Base-by-base conservation (phyloP, 2,113 vertebrate genomes). In the Callionymus lyra region DNA sequence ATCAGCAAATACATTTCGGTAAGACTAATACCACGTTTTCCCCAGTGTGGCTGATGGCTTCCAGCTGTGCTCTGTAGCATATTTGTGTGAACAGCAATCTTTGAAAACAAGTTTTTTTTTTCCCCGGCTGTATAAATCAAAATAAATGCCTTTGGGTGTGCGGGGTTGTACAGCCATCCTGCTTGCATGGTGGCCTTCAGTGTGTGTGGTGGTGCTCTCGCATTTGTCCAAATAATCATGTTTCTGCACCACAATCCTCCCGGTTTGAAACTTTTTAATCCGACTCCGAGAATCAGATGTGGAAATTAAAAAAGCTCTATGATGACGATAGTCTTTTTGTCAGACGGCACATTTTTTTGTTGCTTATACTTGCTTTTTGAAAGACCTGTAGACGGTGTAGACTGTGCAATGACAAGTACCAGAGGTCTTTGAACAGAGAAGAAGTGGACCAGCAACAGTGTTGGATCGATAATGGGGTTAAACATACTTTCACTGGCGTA, bases 31-130 rank as follows among this genome's bases (percentile, higher is more conserved):
- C 68, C 63, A 53, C 8, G 21, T 27, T 27, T 27, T 27, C 56
- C 40, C 44, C 64, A 48, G 75, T 79, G 68, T 78, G 56, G 31
- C 50, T 82, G 82, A 85, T 85, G 74, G 57, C 64, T 77, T 77
- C 76, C 82, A 84, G 80, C 82, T 84, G 77, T 35, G 35, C 63
- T 36, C 53, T 47, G 68, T 59, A 54, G 76, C 65, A 63, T 68
- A 75, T 77, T 78, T 83, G 76, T 80, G 74, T 75, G 69, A 75
- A 65, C 65, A 72, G 64, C 62, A 50, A 79, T 72, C 74, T 81
- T 72, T 58, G 66, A 82, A 83, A 82, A 77, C 76, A 81, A 65
- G 65, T 79, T 85, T 75, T n/a, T n/a, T 27, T 27, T 27, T 27
- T 27, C 72, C 74, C 76, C 69, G 54, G 65, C 61, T 64, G 67